phyloP scores from a whole-genome alignment of 2,113 vertebrate species.

The Cardinalis cardinalis region DNA sequence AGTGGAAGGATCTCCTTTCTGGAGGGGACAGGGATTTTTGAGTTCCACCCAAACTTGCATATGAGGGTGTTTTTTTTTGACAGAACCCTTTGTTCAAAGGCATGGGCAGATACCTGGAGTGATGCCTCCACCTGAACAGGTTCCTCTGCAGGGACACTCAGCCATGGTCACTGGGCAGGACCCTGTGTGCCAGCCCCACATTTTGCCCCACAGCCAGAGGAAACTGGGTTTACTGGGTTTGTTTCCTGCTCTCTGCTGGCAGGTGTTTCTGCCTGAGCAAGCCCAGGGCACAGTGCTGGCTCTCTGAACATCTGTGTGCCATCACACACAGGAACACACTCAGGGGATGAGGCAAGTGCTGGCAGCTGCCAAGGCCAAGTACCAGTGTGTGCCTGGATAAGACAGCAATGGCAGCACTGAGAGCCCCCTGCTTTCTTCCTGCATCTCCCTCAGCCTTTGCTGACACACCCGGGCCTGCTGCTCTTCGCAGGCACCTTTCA shows the following conservation, averaged over 20 bases:
- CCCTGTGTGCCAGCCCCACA: accelerated
- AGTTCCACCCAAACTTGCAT: neutral
- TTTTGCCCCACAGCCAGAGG: neutral
- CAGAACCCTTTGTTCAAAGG: neutral
- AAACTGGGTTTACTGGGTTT: neutral
- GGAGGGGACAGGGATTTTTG: neutral
- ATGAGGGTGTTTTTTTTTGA: neutral
- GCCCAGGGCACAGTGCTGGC: neutral
- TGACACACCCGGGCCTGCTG: neutral
- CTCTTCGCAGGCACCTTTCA: neutral
- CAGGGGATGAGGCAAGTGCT: neutral
- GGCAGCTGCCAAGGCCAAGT: neutral
- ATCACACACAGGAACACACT: neutral
- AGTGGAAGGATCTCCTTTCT: neutral
- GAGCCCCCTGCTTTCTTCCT: neutral
- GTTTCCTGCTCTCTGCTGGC: neutral
- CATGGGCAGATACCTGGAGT: neutral
- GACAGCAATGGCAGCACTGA: neutral
- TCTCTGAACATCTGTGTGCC: neutral
- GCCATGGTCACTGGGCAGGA: neutral
- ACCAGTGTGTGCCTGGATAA: neutral
- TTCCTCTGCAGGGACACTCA: neutral
- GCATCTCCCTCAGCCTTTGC: neutral
- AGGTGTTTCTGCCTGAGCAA: neutral
- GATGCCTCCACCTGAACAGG: neutral